A percentile compares a stretch with the other conserved stretches of the same genome.
These are phyloP conservation scores for Ichneumon xanthorius DNA, from an alignment of 2,888 invertebrate species.

Conservation along the genomic window DNA sequence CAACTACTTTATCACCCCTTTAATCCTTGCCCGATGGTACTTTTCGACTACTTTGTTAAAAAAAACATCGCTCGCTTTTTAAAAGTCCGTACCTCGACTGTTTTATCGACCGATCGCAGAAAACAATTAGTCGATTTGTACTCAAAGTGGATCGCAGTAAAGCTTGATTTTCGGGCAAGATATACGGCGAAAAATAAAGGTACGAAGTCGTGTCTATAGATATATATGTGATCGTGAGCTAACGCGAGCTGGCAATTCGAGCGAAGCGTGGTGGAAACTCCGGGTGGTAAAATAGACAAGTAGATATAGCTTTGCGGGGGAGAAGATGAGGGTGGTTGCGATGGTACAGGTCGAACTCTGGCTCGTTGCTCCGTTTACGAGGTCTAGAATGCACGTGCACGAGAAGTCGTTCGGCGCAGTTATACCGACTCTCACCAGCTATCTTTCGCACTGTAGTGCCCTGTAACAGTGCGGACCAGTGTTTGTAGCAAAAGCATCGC, in stretches of 20 bases:
- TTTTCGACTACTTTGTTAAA: too few relatives aligned
- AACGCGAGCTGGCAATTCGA: constrained; percentile 44
- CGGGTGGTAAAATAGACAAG: constrained; percentile 51
- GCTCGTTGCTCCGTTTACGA: constrained; percentile 54
- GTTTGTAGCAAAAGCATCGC: constrained; percentile 44
- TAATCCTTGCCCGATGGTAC: neutral
- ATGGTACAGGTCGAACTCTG: constrained; percentile 52
- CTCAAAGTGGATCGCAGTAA: constrained; percentile 15
- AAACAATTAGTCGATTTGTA: constrained; percentile 35
- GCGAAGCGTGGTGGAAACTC: constrained; percentile 55
- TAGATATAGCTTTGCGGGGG: constrained; percentile 44
- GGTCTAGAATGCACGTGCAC: constrained; percentile 21
- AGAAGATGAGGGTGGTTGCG: constrained; percentile 45
- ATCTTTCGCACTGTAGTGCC: constrained; percentile 40
- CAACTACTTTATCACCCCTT: neutral
- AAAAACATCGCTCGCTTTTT: neutral
- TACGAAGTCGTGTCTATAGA: constrained; percentile 21
- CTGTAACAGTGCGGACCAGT: constrained; percentile 41
- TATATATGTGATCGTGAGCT: constrained; percentile 27
- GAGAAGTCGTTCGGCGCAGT: constrained; percentile 44
- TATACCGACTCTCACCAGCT: constrained; percentile 50
- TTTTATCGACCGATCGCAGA: neutral
- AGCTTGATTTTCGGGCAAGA: constrained; percentile 20
- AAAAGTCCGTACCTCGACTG: neutral
- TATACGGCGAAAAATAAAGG: neutral